These are phyloP conservation scores for Leucophenga maculata DNA, from an alignment of 2,888 invertebrate genomes.

Conservation along the genomic window DNA sequence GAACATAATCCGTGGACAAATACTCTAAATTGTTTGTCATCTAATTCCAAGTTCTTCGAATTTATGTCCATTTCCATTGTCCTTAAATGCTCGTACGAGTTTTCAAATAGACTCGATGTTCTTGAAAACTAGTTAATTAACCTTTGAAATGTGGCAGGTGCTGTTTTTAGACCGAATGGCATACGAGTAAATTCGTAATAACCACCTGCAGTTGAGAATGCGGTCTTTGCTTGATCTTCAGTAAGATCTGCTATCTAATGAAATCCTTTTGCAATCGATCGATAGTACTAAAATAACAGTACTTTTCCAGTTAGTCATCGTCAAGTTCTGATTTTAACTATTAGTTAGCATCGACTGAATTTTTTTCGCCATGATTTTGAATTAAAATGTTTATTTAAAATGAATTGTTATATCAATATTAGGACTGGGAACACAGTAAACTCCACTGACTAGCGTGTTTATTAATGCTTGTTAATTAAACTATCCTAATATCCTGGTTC, in stretches of 20 bases:
- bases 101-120: constrained; percentile 46
- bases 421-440: too few species aligned
- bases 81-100: constrained; percentile 7
- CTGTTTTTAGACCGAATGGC: too few species aligned
- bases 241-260: constrained; percentile 36
- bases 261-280: constrained; percentile 40
- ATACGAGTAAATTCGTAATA: too few species aligned
- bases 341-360: constrained; percentile 6
- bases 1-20: too few species aligned
- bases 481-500: too few species aligned
- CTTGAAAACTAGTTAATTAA: constrained; percentile 52
- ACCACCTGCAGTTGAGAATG: constrained; percentile 32
- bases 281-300: constrained; percentile 38
- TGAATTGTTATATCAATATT: too few species aligned
- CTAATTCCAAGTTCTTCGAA: too few species aligned
- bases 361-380: constrained; percentile 25
- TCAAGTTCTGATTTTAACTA: constrained; percentile 28
- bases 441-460: too few species aligned
- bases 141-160: too few species aligned
- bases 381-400: constrained; percentile 11
- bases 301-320: constrained; percentile 37
- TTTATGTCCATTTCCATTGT: background rate
- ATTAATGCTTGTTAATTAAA: too few species aligned
- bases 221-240: constrained; percentile 36
- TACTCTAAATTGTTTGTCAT: too few species aligned